phyloP scores from a whole-genome alignment of 2,797 vertebrate species.

The Sebastolobus altivelis region DNA sequence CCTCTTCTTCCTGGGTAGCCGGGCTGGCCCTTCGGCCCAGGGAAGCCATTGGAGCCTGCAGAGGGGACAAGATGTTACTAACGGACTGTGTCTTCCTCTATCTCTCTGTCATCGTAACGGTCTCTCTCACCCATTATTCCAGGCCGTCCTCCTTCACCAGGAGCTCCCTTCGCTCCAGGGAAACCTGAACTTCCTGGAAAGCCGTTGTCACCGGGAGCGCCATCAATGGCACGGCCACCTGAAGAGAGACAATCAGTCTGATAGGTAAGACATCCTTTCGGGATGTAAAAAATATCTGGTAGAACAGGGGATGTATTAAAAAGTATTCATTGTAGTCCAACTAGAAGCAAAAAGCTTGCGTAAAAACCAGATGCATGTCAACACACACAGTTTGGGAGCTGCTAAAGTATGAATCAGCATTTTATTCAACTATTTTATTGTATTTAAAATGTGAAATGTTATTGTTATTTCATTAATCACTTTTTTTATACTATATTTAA shows the following conservation, averaged over 20 bases:
- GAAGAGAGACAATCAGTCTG: conserved; percentile 13
- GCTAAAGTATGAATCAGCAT: too few species aligned
- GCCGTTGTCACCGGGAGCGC: conserved; percentile 88
- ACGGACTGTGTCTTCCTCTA: not conserved
- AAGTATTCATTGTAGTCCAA: too few species aligned
- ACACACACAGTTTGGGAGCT: too few species aligned
- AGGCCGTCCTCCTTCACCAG: conserved; percentile 88
- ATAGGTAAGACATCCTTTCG: not conserved
- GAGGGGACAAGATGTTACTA: not conserved
- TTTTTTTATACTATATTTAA: too few species aligned
- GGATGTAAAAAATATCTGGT: too few species aligned
- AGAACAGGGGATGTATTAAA: too few species aligned
- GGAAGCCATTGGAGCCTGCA: conserved; percentile 87
- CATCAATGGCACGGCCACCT: conserved; percentile 87
- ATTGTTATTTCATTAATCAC: too few species aligned
- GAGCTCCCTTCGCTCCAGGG: conserved; percentile 85
- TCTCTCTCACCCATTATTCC: conserved; percentile 87
- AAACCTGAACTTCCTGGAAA: conserved; percentile 85
- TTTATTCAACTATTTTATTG: too few species aligned
- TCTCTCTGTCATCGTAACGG: too few species aligned
- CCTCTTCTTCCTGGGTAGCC: conserved; percentile 88
- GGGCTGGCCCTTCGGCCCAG: conserved; percentile 83
- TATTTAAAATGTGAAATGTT: too few species aligned
- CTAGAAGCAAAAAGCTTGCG: too few species aligned
- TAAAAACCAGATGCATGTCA: too few species aligned